A percentile compares a stretch with the other conserved stretches of the same genome.
Conservation (phyloP, 2,888 invertebrate genomes). For the Mimachlamys varia region DNA sequence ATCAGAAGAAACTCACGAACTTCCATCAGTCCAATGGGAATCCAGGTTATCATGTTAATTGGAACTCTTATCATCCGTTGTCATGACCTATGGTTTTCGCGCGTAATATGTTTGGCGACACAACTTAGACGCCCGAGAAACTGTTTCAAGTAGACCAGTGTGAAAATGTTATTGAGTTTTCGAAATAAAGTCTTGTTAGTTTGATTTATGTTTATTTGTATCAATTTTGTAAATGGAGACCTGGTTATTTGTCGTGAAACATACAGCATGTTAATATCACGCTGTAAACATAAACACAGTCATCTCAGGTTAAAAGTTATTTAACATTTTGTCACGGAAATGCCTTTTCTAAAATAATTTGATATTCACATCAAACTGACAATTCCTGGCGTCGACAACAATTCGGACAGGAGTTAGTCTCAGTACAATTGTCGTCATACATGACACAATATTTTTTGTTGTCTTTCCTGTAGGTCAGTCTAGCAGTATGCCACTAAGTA, state of each 20-base stretch:
- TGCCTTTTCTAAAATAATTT: background rate
- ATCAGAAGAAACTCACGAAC: background rate
- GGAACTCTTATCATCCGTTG: slow-evolving; percentile 7
- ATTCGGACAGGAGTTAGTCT: background rate
- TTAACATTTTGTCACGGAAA: background rate
- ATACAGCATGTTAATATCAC: too few relatives aligned
- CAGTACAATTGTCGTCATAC: background rate
- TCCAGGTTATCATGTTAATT: slow-evolving; percentile 24
- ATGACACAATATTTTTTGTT: slow-evolving; percentile 28
- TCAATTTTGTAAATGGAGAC: too few relatives aligned
- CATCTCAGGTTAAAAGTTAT: too few relatives aligned
- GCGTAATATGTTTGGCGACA: slow-evolving; percentile 27
- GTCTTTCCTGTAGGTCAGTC: background rate
- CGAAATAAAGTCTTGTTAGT: background rate
- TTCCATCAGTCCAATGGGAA: slow-evolving; percentile 6
- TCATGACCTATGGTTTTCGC: slow-evolving; percentile 16
- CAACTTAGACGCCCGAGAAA: slow-evolving; percentile 3
- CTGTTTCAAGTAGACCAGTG: background rate
- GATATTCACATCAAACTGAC: background rate
- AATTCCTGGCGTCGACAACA: background rate
- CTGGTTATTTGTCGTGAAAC: too few relatives aligned
- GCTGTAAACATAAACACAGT: too few relatives aligned
- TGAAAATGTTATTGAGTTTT: background rate
- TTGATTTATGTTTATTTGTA: background rate
- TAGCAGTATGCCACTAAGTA: background rate